Evolutionary conservation across 1,140 invertebrate genomes (phyloP).

Genomic region (Berghia stephanieae): DNA sequence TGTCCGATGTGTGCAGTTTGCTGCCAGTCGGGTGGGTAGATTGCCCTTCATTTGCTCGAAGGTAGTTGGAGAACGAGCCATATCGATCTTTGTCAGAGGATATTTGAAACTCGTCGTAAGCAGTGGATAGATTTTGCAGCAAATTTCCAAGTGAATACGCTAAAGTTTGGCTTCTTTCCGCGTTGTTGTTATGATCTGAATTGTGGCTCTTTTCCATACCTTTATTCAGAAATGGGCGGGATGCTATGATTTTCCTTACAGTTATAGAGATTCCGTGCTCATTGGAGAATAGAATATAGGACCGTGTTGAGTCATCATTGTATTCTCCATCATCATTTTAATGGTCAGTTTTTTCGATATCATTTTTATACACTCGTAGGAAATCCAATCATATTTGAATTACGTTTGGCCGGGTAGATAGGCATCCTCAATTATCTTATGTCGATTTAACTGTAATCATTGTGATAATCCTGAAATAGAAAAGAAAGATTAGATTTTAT

Average conservation of each 20-base stretch:
- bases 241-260: background rate
- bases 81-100: background rate
- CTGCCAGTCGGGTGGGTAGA: background rate
- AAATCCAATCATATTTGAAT: too few relatives aligned
- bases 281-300: background rate
- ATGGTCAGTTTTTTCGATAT: too few relatives aligned
- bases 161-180: too few relatives aligned
- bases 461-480: too few relatives aligned
- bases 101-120: background rate
- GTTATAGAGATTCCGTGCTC: background rate
- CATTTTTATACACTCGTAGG: too few relatives aligned
- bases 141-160: too few relatives aligned
- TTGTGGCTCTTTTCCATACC: background rate
- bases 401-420: too few relatives aligned
- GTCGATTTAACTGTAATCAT: too few relatives aligned
- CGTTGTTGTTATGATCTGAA: too few relatives aligned
- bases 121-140: conserved; percentile 13
- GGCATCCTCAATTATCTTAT: too few relatives aligned
- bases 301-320: background rate
- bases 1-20: conserved; percentile 20
- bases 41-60: too few relatives aligned
- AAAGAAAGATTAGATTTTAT: too few relatives aligned
- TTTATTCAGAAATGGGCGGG: background rate
- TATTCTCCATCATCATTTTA: background rate
- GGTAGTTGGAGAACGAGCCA: conserved; percentile 7